Conservation (phyloP, 2,797 vertebrate species). For the Adrianichthys oophorus region DNA sequence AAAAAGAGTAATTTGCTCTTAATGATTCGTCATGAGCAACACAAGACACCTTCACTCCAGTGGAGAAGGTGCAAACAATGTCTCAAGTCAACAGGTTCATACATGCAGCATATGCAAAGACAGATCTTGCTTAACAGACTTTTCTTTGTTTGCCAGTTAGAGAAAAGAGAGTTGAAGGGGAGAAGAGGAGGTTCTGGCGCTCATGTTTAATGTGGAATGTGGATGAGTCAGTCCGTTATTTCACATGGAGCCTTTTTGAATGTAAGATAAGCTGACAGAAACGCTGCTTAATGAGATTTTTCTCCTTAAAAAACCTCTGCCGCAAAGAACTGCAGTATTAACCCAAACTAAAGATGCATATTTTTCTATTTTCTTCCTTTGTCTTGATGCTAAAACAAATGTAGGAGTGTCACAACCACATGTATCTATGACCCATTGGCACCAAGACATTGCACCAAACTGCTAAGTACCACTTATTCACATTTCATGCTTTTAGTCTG, state of each 20-base stretch:
- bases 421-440: conserved; percentile 3
- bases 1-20: not conserved
- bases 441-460: conserved; percentile 28
- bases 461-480: conserved; percentile 39
- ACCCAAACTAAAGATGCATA: conserved; percentile 30
- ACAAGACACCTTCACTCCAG: conserved; percentile 5
- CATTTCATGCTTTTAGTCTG: conserved; percentile 54
- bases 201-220: conserved; percentile 24
- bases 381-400: conserved; percentile 14
- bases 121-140: not conserved
- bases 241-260: conserved; percentile 43
- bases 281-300: conserved; percentile 30
- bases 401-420: conserved; percentile 9
- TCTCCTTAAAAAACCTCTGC: conserved; percentile 31
- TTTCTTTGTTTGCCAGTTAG: not conserved
- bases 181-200: not conserved
- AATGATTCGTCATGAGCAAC: not conserved
- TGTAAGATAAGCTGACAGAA: conserved; percentile 46
- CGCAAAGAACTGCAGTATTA: conserved; percentile 15
- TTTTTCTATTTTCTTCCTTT: conserved; percentile 43
- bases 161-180: not conserved
- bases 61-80: not conserved
- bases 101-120: conserved; percentile 6
- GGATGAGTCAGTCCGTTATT: conserved; percentile 15
- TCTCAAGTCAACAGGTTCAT: conserved; percentile 2